These are phyloP conservation scores for Percopsis omiscomaycus DNA, from an alignment of 2,797 vertebrate species.

Conservation along the genomic window DNA sequence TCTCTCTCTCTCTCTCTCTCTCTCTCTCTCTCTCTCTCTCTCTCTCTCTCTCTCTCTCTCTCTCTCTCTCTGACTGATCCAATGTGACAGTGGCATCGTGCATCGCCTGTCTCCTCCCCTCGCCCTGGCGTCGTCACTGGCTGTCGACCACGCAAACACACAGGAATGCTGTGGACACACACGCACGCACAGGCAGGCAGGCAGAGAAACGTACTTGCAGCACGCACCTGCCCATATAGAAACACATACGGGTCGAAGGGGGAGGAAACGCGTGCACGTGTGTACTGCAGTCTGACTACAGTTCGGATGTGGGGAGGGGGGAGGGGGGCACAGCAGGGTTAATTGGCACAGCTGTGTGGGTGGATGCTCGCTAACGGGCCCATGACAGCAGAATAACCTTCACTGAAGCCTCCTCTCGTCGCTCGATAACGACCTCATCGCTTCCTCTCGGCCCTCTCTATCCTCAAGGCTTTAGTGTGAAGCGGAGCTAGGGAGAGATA, in stretches of 20 bases:
- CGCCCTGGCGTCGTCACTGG: conserved; percentile 49
- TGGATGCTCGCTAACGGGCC: conserved; percentile 63
- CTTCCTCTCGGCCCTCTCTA: conserved; percentile 26
- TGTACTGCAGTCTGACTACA: conserved; percentile 27
- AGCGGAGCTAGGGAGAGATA: conserved; percentile 19
- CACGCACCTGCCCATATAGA: conserved; percentile 23
- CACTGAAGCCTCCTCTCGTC: conserved; percentile 26
- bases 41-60: background rate
- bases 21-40: conserved; percentile 37
- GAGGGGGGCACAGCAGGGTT: conserved; percentile 42
- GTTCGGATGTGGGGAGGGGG: conserved; percentile 21
- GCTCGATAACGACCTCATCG: conserved; percentile 52
- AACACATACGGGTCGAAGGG: background rate
- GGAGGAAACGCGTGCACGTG: background rate
- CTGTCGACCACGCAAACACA: conserved; percentile 48
- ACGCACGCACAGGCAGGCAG: background rate
- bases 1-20: conserved; percentile 27
- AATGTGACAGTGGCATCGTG: conserved; percentile 69
- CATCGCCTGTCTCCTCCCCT: conserved; percentile 34
- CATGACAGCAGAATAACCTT: conserved; percentile 74
- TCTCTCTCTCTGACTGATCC: conserved; percentile 57
- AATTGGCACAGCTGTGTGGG: conserved; percentile 72
- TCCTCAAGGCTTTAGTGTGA: conserved; percentile 23
- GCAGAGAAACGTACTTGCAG: background rate
- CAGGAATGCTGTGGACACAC: background rate